These are phyloP conservation scores for Euclidia mi DNA, from an alignment of 2,888 invertebrate species.

Conservation along the genomic window DNA sequence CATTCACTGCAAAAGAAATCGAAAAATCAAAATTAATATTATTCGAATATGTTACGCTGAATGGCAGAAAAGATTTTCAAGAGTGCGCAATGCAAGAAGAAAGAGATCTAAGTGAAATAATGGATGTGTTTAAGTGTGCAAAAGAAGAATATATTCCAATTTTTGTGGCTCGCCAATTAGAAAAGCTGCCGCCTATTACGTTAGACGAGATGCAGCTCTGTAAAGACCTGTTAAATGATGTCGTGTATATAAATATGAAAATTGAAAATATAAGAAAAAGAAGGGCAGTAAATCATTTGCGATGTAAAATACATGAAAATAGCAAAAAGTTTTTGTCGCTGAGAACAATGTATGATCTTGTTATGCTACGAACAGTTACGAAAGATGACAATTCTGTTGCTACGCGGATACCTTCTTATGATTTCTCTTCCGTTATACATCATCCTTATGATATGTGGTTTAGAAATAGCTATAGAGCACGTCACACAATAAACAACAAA, in stretches of 20 bases:
- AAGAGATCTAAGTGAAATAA: conserved; percentile 3
- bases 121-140: conserved; percentile 3
- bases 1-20: conserved; percentile 7
- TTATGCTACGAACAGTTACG: no score
- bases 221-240: not conserved
- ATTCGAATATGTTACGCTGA: not conserved
- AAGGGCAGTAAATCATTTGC: not conserved
- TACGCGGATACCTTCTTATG: no score
- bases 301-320: no score
- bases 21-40: not conserved
- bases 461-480: no score
- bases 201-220: not conserved
- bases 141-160: not conserved
- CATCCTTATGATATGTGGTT: no score
- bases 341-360: no score
- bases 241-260: not conserved
- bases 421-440: no score
- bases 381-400: no score
- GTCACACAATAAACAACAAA: no score
- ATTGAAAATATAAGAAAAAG: not conserved
- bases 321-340: no score
- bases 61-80: not conserved
- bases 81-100: not conserved
- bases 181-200: conserved; percentile 4
- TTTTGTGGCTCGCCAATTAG: conserved; percentile 24